These are phyloP conservation scores for Drosophila nasuta DNA, from an alignment of 1,140 invertebrate species.

Conservation along the genomic window DNA sequence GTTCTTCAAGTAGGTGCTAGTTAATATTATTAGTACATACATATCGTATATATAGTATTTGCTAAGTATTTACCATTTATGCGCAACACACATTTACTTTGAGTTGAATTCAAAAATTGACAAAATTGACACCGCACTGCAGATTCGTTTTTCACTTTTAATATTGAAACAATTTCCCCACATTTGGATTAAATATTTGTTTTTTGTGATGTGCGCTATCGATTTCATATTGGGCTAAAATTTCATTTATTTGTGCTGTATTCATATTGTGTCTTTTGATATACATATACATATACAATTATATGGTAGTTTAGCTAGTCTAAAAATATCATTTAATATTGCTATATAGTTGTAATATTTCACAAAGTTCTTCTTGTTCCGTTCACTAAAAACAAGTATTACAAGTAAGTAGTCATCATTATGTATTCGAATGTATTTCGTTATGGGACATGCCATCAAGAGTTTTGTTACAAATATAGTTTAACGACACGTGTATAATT, in stretches of 20 bases:
- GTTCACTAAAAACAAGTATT: conserved; percentile 25
- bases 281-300: conserved; percentile 17
- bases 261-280: conserved; percentile 27
- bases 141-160: conserved; percentile 25
- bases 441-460: conserved; percentile 29
- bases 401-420: conserved; percentile 3
- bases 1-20: conserved; percentile 45
- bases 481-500: conserved; percentile 38
- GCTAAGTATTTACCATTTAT: conserved; percentile 41
- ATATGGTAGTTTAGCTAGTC: conserved; percentile 30
- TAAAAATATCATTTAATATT: conserved; percentile 75
- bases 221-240: conserved; percentile 18
- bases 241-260: conserved; percentile 53
- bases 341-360: conserved; percentile 67
- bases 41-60: conserved; percentile 32
- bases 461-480: conserved; percentile 20
- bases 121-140: conserved; percentile 40
- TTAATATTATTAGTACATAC: conserved; percentile 13
- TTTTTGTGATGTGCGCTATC: conserved; percentile 26
- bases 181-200: conserved; percentile 21
- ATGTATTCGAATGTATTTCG: conserved; percentile 5
- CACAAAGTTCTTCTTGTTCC: conserved; percentile 43
- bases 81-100: conserved; percentile 41
- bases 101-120: conserved; percentile 75
- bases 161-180: conserved; percentile 6